A percentile compares a stretch with the other conserved stretches of the same genome.
phyloP scores from a whole-genome alignment of 1,140 invertebrate genomes.

The Sesamia nonagrioides region DNA sequence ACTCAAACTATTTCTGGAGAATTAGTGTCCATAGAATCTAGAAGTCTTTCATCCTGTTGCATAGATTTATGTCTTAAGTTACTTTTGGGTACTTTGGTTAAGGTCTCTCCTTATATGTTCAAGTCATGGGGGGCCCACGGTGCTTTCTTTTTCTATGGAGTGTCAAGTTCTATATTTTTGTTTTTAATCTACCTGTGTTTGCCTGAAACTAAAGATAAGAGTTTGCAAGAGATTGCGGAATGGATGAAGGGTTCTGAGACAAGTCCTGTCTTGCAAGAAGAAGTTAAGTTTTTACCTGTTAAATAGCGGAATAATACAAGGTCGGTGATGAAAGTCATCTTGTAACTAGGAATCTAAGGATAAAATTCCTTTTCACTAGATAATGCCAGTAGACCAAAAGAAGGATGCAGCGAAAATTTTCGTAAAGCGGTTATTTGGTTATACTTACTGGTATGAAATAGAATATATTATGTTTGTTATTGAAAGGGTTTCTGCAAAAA shows the following conservation, averaged over 20 bases:
- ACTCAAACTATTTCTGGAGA: conserved; percentile 46
- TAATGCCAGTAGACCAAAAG: too few relatives aligned
- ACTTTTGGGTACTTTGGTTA: conserved; percentile 33
- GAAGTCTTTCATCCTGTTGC: conserved; percentile 32
- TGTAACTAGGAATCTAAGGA: background rate
- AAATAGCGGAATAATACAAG: too few relatives aligned
- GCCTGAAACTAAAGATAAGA: conserved; percentile 56
- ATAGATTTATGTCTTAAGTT: conserved; percentile 41
- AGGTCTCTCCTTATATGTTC: conserved; percentile 52
- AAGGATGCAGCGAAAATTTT: too few relatives aligned
- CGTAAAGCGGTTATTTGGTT: too few relatives aligned
- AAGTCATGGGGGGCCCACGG: conserved; percentile 39
- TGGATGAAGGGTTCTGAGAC: conserved; percentile 17
- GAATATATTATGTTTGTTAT: too few relatives aligned
- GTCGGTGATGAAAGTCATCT: background rate
- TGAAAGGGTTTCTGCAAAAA: too few relatives aligned
- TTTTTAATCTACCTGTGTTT: conserved; percentile 48
- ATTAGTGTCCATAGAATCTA: conserved; percentile 47
- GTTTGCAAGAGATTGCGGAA: conserved; percentile 48
- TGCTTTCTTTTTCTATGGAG: conserved; percentile 48
- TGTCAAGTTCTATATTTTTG: conserved; percentile 41
- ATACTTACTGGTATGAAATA: too few relatives aligned
- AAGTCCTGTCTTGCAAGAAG: background rate
- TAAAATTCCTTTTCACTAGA: too few relatives aligned
- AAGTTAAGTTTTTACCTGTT: background rate